Evolutionary conservation across 2,888 invertebrate species (phyloP).

Genomic region (Galerucella pusilla): DNA sequence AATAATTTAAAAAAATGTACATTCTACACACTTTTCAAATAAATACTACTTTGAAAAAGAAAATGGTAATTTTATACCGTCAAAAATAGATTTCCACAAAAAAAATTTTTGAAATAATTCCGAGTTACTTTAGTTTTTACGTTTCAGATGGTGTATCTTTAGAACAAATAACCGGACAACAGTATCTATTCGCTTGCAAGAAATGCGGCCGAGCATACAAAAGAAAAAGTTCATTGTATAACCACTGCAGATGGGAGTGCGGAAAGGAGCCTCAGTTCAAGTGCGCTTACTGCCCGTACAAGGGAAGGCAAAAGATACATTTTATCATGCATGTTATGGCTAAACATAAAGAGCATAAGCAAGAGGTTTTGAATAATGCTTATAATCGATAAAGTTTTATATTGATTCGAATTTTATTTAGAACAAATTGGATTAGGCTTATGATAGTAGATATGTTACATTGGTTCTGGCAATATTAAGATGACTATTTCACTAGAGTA

Average conservation of each 20-base stretch:
- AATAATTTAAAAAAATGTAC: background rate
- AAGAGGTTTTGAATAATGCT: slow-evolving; percentile 54
- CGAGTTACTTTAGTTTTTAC: slow-evolving; percentile 16
- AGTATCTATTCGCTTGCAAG: slow-evolving; percentile 50
- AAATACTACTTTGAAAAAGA: background rate
- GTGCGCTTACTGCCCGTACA: slow-evolving; percentile 57
- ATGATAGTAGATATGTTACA: too few species aligned
- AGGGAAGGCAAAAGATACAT: slow-evolving; percentile 61
- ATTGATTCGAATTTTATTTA: background rate
- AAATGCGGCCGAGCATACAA: slow-evolving; percentile 54
- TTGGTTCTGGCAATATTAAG: too few species aligned
- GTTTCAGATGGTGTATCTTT: slow-evolving; percentile 37
- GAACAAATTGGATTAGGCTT: too few species aligned
- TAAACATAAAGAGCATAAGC: slow-evolving; percentile 61
- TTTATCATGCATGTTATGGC: slow-evolving; percentile 62
- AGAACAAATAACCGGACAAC: slow-evolving; percentile 44
- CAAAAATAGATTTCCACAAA: background rate
- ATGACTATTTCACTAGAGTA: too few species aligned
- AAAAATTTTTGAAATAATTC: too few species aligned
- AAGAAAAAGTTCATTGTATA: slow-evolving; percentile 54
- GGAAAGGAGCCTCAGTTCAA: slow-evolving; percentile 54
- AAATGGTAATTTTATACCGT: background rate
- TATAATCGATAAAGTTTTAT: slow-evolving; percentile 45
- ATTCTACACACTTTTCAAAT: background rate
- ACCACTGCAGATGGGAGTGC: slow-evolving; percentile 55